phyloP scores from a whole-genome alignment of 53 echinoderm and acorn worm species.

The Holothuria scabra region DNA sequence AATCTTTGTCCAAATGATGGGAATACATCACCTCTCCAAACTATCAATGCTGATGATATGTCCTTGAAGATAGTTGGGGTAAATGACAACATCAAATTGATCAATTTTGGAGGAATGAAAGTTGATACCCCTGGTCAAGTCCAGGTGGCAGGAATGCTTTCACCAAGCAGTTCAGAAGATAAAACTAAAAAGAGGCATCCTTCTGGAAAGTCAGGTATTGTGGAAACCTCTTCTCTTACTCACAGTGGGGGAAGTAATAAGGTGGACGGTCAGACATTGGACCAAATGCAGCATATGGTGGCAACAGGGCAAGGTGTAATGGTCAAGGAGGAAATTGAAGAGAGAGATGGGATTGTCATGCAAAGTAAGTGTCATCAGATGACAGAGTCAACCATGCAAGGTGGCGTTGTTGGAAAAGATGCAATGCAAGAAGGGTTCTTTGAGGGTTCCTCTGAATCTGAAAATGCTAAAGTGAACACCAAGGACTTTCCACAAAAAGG shows the following conservation, averaged over 20 bases:
- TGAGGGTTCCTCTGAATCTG: not conserved
- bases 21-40: conserved; percentile 29
- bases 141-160: conserved; percentile 16
- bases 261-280: too few relatives aligned
- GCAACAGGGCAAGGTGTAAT: too few relatives aligned
- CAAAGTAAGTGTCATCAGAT: too few relatives aligned
- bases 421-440: too few relatives aligned
- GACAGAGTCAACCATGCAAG: too few relatives aligned
- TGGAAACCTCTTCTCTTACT: not conserved
- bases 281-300: too few relatives aligned
- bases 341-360: too few relatives aligned
- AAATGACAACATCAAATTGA: conserved; percentile 12
- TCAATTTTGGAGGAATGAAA: conserved; percentile 15
- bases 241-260: conserved; percentile 1
- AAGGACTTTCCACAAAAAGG: not conserved
- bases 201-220: not conserved
- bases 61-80: conserved; percentile 19
- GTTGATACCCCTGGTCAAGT: conserved; percentile 5
- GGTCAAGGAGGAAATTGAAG: too few relatives aligned
- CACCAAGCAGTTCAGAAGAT: conserved; percentile 15
- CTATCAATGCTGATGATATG: conserved; percentile 25
- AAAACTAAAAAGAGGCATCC: conserved; percentile 17
- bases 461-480: not conserved
- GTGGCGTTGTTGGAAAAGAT: too few relatives aligned
- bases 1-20: conserved; percentile 8